Evolutionary conservation across 1,140 invertebrate genomes (phyloP).

Genomic region (Cotesia chilonis): DNA sequence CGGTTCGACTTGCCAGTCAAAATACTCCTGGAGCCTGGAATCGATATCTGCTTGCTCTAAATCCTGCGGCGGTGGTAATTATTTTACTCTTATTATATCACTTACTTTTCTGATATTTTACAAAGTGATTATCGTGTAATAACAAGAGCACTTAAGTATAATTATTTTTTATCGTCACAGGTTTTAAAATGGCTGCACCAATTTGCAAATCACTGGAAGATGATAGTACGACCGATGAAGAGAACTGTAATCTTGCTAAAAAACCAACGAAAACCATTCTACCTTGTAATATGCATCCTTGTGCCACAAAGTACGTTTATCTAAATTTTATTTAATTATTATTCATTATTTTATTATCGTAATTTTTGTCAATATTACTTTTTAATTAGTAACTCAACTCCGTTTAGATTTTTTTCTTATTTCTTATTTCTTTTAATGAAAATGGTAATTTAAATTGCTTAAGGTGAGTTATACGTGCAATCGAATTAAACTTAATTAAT

Average conservation of each 20-base stretch:
- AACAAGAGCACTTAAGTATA: constrained; percentile 17
- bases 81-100: constrained; percentile 19
- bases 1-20: constrained; percentile 80
- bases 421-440: no score
- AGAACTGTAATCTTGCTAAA: constrained; percentile 79
- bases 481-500: no score
- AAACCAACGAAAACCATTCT: constrained; percentile 79
- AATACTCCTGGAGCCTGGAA: constrained; percentile 86
- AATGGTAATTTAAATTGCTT: no score
- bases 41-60: constrained; percentile 84
- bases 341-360: background rate
- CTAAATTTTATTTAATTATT: constrained; percentile 2
- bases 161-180: constrained; percentile 63
- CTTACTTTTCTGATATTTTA: background rate
- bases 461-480: no score
- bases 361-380: no score
- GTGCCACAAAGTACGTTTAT: constrained; percentile 82
- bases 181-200: constrained; percentile 83
- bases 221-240: constrained; percentile 78
- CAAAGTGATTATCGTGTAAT: background rate
- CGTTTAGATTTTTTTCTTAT: background rate
- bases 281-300: constrained; percentile 85
- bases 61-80: constrained; percentile 91
- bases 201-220: constrained; percentile 78
- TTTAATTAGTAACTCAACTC: background rate